Evolutionary conservation across 2,113 vertebrate genomes (phyloP).

Genomic region (Martes martes): DNA sequence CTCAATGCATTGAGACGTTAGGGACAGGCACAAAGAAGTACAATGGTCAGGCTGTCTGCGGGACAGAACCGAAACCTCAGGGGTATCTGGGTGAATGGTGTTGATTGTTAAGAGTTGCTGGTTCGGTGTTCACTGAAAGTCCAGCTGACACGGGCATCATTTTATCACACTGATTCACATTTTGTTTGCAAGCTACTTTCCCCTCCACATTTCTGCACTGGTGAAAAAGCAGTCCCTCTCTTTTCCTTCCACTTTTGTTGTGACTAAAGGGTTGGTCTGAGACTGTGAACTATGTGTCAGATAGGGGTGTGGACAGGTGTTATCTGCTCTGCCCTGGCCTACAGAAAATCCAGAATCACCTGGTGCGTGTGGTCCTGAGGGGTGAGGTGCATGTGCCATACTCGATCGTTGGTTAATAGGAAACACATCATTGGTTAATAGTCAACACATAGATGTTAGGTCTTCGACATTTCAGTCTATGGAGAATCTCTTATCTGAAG

Average conservation of each 20-base stretch:
- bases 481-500: not conserved
- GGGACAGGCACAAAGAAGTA: conserved; percentile 30
- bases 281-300: not conserved
- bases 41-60: accelerated
- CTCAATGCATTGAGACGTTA: not conserved
- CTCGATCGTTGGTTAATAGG: not conserved
- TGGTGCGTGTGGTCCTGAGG: not conserved
- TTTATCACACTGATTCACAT: not conserved
- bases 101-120: conserved; percentile 41
- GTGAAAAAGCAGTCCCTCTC: not conserved
- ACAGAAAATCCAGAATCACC: not conserved
- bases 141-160: not conserved
- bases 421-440: not conserved
- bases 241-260: not conserved
- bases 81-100: not conserved
- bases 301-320: not conserved
- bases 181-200: not conserved
- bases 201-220: not conserved
- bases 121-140: not conserved
- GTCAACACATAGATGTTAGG: not conserved
- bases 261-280: not conserved
- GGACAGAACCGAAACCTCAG: not conserved
- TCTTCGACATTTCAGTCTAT: conserved; percentile 48
- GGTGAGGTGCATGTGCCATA: accelerated
- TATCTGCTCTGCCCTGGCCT: not conserved